Base-by-base conservation (phyloP, 2,113 vertebrate species). In the Lagenorhynchus albirostris region DNA sequence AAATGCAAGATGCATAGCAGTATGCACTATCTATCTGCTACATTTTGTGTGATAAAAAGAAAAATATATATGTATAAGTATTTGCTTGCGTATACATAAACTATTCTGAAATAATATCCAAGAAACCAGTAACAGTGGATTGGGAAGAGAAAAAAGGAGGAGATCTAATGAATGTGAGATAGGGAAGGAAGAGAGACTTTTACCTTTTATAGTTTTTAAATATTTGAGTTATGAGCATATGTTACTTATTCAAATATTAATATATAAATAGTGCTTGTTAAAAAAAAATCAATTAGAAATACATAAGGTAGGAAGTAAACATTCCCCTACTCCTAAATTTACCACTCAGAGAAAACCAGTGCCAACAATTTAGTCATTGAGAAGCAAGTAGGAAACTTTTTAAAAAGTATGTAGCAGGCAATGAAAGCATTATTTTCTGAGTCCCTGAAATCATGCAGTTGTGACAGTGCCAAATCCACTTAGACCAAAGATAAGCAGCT, bases 221-320 rank as follows among this genome's bases (percentile, higher is more conserved):
- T 79, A 74, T 50, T 80, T 79, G 58, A 80, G 36, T 60, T 62
- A 65, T 82, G 26, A 53, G 13, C 33, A 88, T 77, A 33, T 33
- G 41, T 80, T 87, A 81, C 29, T 87, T 80, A 91, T 53, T 94
- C 58, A 92, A 92, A 96, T 80, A 60, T 84, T 67, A 73, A 70
- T 53, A 84, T 60, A 31, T n/a, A 58, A n/a, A 38, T 68, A 67
- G 12, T 84, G 31, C 86, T 89, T 67, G 12, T 74, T 83, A 47
- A 77, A 60, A 86, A 83, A n/a, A 50, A 82, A 85, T 44, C n/a
- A 92, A 58, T 26, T 36, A 41, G 31, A 82, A 80, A 93, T 47
- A 65, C 2, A 6, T 79, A 85, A 92, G 6, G 6, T 53, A 89
- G 65, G 26, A 90, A 84, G 41, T 82, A 38, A 80, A 73, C 26